Base-by-base conservation (phyloP, 2,113 vertebrate species). In the Laticauda laticaudata region DNA sequence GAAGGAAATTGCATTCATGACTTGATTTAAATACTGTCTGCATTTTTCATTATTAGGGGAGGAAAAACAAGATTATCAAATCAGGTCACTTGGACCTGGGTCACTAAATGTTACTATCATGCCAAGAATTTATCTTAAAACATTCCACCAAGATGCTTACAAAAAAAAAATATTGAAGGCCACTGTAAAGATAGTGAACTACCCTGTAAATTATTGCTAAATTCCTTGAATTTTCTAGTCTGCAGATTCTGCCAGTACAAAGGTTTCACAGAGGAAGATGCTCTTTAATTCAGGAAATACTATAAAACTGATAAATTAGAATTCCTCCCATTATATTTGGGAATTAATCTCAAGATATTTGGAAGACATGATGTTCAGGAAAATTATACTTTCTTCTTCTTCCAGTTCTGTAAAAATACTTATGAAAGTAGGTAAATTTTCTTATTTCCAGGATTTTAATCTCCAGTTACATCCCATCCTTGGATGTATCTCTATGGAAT, bases 361-460 rank as follows among this genome's bases (percentile, higher is more conserved):
- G 69, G 69, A 64, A 10, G 61, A 26, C 26, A 29, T 10, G 29
- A 29, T 0, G 26, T 29, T 29, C 11, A 29, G 26, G 26, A 29
- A 64, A 64, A 75, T 18, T 34, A 18, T 11, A 2, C n/a, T 90
- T 85, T 24, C 29, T 1, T 24, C 6, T 93, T 92, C 91, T 64
- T 61, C 11, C 26, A 45, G 89, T 23, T 69, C 87, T 85, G 53
- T 0, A 0, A 53, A 81, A 94, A 94, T 95, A 75, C 89, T 95
- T 87, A 91, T 26, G 95, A 90, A 92, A 53, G 87, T 91, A 0
- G 69, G n/a, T 75, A 18, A n/a, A 39, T 75, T 34, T 75, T 75
- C 69, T 34, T 26, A 26, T 61, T 56, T 51, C 21, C 51, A 88
- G 53, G 45, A 88, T 93, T 95, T 95, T 56, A 56, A 91, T 90